Percentiles rank a stretch among this genome's conserved stretches.
Conservation (phyloP, 2,797 vertebrate species). For the Neosilurus mollespiculum region DNA sequence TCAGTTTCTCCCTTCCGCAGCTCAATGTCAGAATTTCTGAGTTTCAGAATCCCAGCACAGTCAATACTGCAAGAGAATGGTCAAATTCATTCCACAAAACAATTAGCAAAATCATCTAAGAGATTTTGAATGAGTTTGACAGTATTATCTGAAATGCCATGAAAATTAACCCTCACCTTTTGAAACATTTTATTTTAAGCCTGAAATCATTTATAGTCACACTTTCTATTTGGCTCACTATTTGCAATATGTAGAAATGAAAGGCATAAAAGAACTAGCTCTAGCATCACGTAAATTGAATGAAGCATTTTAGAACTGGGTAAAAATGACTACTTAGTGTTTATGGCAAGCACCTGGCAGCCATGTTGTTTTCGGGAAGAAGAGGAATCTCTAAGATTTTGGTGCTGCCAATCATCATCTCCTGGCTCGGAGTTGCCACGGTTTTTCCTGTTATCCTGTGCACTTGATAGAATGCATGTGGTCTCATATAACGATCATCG, state of each 20-base stretch:
- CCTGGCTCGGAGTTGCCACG: constrained; percentile 88
- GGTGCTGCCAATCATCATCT: constrained; percentile 80
- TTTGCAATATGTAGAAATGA: not conserved
- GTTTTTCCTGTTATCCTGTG: constrained; percentile 97
- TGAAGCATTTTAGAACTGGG: constrained; percentile 6
- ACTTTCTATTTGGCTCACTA: not conserved
- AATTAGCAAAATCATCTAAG: not conserved
- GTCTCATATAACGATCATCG: constrained; percentile 86
- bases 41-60: constrained; percentile 94
- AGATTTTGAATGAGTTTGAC: not conserved
- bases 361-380: constrained; percentile 91
- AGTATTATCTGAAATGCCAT: not conserved
- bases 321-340: constrained; percentile 42
- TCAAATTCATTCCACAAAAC: not conserved
- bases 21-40: constrained; percentile 96
- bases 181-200: not conserved
- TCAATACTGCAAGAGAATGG: constrained; percentile 79
- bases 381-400: constrained; percentile 92
- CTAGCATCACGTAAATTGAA: constrained; percentile 30
- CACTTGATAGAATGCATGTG: constrained; percentile 96
- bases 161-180: not conserved
- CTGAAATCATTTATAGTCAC: not conserved
- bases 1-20: constrained; percentile 93
- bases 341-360: constrained; percentile 79
- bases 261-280: not conserved